Conservation (phyloP, 2,888 invertebrate species). For the Agelastica alni region DNA sequence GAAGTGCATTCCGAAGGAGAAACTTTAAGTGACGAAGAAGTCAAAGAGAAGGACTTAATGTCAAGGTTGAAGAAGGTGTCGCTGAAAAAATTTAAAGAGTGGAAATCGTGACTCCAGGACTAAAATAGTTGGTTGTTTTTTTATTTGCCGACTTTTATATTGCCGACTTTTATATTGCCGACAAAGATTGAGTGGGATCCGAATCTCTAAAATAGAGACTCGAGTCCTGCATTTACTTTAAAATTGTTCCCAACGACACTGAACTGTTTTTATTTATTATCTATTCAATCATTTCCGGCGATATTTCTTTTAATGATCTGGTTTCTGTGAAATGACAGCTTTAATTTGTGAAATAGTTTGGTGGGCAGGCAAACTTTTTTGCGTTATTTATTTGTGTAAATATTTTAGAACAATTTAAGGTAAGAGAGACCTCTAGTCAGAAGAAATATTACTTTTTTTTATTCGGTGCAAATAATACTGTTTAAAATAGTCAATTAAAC, state of each 20-base stretch:
- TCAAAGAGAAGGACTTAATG: conserved; percentile 69
- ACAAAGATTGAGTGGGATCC: not conserved
- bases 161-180: not conserved
- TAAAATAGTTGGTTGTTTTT: conserved; percentile 11
- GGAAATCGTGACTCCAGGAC: conserved; percentile 71
- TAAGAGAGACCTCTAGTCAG: conserved; percentile 9
- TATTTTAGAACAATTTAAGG: not conserved
- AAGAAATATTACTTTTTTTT: not conserved
- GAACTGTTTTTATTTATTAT: too few relatives aligned
- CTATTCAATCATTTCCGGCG: conserved; percentile 14
- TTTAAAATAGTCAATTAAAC: too few relatives aligned
- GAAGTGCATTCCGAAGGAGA: conserved; percentile 78
- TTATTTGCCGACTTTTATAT: not conserved
- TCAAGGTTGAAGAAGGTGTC: conserved; percentile 81
- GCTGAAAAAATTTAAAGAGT: conserved; percentile 74
- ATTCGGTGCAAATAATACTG: not conserved
- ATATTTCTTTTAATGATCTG: conserved; percentile 20
- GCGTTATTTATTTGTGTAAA: conserved; percentile 3
- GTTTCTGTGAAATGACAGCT: conserved; percentile 29
- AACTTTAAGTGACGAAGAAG: conserved; percentile 66
- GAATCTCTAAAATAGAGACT: too few relatives aligned
- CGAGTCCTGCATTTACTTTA: too few relatives aligned
- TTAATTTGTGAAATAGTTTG: conserved; percentile 20
- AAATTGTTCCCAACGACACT: too few relatives aligned
- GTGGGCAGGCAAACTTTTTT: conserved; percentile 18